Percentiles rank a stretch among this genome's conserved stretches.
phyloP scores from a whole-genome alignment of 2,888 invertebrate species.

The Mesochorus sp. region DNA sequence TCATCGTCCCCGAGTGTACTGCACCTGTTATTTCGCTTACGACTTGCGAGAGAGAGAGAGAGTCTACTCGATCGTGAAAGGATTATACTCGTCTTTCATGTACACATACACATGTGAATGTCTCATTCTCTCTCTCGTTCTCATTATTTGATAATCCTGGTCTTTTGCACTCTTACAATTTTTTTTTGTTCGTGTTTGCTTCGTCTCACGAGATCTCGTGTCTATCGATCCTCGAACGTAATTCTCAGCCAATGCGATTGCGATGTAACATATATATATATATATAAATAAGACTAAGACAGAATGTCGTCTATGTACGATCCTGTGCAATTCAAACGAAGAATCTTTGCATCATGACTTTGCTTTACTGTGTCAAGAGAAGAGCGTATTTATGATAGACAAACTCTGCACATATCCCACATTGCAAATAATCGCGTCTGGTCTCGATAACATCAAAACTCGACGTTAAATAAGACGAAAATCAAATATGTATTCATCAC shows the following conservation, averaged over 20 bases:
- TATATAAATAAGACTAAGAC: too few relatives aligned
- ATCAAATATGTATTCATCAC: too few relatives aligned
- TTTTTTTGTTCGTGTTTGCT: neutral
- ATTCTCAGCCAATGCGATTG: neutral
- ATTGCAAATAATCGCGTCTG: too few relatives aligned
- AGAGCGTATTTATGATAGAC: neutral
- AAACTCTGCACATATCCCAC: too few relatives aligned
- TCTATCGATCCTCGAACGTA: neutral
- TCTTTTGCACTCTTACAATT: neutral
- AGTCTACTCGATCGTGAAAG: conserved; percentile 14
- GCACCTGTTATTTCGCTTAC: conserved; percentile 56
- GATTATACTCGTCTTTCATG: conserved; percentile 1
- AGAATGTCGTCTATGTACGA: neutral
- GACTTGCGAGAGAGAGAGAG: conserved; percentile 8
- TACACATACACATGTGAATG: neutral
- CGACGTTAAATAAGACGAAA: too few relatives aligned
- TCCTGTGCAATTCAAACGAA: neutral
- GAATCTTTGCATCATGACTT: conserved; percentile 23
- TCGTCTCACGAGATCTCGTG: neutral
- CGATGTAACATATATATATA: neutral
- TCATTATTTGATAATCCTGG: conserved; percentile 2
- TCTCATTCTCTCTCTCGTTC: neutral
- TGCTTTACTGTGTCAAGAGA: conserved; percentile 1
- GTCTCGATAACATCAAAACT: too few relatives aligned
- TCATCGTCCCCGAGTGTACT: conserved; percentile 43